A percentile compares a stretch with the other conserved stretches of the same genome.
phyloP scores from a whole-genome alignment of 37 sponge, comb jelly and placozoan genomes.

The Ianthella basta region DNA sequence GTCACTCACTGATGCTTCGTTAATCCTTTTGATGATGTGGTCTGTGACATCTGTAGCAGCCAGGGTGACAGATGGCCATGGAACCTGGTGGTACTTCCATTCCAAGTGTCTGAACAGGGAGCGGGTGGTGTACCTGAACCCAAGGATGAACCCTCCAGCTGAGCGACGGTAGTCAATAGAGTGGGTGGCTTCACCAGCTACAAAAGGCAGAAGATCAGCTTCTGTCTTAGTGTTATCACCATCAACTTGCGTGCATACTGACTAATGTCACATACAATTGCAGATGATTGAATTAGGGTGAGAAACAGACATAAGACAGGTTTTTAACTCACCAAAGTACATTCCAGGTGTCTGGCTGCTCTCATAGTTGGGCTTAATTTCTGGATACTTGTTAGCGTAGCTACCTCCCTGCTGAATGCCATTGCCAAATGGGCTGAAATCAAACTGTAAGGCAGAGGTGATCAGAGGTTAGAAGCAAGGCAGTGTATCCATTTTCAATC shows the following conservation, averaged over 20 bases:
- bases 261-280: too few species aligned
- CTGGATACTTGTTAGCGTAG: slow-evolving; percentile 69
- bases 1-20: slow-evolving; percentile 89
- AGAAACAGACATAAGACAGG: background rate
- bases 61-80: slow-evolving; percentile 85
- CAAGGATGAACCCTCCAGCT: slow-evolving; percentile 99
- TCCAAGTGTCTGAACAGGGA: slow-evolving; percentile 80
- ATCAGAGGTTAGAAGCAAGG: too few species aligned
- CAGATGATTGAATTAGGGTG: too few species aligned
- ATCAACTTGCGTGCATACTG: too few species aligned
- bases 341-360: slow-evolving; percentile 53
- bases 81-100: slow-evolving; percentile 77
- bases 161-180: slow-evolving; percentile 82
- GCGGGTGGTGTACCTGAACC: slow-evolving; percentile 91
- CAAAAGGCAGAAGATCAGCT: background rate
- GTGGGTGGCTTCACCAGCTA: slow-evolving; percentile 84
- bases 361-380: slow-evolving; percentile 74
- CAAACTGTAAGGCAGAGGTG: slow-evolving; percentile 56
- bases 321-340: slow-evolving; percentile 71
- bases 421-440: slow-evolving; percentile 47
- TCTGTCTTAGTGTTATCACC: background rate
- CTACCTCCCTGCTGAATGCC: background rate
- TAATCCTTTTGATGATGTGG: slow-evolving; percentile 81
- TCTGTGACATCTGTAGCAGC: slow-evolving; percentile 53
- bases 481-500: too few species aligned